These are phyloP conservation scores for Pangasius mekongensis DNA, from an alignment of 2,797 vertebrate species.

Conservation along the genomic window DNA sequence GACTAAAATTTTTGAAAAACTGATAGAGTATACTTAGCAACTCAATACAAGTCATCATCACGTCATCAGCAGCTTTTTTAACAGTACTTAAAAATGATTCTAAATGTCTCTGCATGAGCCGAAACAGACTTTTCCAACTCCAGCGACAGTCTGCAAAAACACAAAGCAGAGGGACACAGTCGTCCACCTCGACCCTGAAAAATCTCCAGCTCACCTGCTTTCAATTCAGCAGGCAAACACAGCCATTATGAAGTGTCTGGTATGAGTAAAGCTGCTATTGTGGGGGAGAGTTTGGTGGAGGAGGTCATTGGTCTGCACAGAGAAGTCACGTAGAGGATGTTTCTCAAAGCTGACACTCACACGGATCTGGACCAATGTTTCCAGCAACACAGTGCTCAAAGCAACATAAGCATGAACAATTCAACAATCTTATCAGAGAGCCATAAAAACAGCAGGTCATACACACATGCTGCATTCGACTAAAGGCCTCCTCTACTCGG, in stretches of 20 bases:
- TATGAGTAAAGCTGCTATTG: conserved; percentile 20
- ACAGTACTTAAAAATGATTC: background rate
- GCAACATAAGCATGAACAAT: background rate
- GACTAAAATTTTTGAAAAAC: background rate
- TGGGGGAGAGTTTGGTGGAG: conserved; percentile 11
- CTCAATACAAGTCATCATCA: background rate
- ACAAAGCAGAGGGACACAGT: conserved; percentile 18
- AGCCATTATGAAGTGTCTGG: conserved; percentile 56
- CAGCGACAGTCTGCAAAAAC: conserved; percentile 9
- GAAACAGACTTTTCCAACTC: background rate
- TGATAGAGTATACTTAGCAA: background rate
- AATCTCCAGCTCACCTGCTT: conserved; percentile 56
- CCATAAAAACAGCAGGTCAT: background rate
- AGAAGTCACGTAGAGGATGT: conserved; percentile 26
- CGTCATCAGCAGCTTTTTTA: background rate
- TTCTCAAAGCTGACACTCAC: background rate
- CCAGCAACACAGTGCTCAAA: background rate
- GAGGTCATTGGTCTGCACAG: conserved; percentile 24
- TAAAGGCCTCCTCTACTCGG: background rate
- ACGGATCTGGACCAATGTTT: background rate
- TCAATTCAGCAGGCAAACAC: conserved; percentile 51
- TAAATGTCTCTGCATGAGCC: background rate
- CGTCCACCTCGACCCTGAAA: conserved; percentile 17
- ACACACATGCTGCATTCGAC: background rate
- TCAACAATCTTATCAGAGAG: too few species aligned